A percentile compares a stretch with the other conserved stretches of the same genome.
Evolutionary conservation across 2,113 vertebrate genomes (phyloP).

Genomic region (Stegastes partitus): DNA sequence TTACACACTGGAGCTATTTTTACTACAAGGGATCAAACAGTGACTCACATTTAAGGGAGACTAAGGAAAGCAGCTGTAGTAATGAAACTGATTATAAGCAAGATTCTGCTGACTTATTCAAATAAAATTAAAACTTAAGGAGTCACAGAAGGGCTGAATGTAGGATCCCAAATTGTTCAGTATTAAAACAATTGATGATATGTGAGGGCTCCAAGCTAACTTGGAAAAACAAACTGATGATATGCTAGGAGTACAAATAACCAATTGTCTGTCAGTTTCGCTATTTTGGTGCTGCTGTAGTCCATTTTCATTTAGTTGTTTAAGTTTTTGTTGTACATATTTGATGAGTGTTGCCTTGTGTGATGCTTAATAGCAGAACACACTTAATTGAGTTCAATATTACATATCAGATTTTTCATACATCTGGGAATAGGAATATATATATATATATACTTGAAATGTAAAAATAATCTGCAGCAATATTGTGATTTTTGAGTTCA

Average conservation of each 20-base stretch:
- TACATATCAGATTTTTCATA: no score
- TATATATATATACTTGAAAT: no score
- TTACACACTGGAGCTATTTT: slow-evolving; percentile 14
- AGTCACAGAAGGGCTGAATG: neutral
- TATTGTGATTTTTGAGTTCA: no score
- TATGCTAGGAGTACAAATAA: no score
- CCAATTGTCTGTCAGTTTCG: neutral
- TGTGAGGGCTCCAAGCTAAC: neutral
- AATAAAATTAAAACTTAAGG: neutral
- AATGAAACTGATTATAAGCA: slow-evolving; percentile 4
- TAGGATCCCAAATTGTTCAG: neutral
- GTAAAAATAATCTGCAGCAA: no score
- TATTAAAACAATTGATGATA: neutral
- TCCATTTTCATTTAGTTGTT: neutral
- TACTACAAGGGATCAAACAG: slow-evolving; percentile 6
- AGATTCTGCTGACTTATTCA: slow-evolving; percentile 3
- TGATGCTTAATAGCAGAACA: no score
- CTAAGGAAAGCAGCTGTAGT: neutral
- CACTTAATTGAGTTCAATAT: no score
- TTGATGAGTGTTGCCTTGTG: no score
- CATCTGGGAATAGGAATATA: no score
- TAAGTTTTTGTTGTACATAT: no score
- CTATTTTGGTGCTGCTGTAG: neutral
- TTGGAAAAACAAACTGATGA: neutral
- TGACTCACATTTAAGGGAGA: neutral